Percentiles rank a stretch among this genome's conserved stretches.
These are phyloP conservation scores for Apodemus speciosus DNA, from an alignment of 2,113 vertebrate species.

Conservation along the genomic window DNA sequence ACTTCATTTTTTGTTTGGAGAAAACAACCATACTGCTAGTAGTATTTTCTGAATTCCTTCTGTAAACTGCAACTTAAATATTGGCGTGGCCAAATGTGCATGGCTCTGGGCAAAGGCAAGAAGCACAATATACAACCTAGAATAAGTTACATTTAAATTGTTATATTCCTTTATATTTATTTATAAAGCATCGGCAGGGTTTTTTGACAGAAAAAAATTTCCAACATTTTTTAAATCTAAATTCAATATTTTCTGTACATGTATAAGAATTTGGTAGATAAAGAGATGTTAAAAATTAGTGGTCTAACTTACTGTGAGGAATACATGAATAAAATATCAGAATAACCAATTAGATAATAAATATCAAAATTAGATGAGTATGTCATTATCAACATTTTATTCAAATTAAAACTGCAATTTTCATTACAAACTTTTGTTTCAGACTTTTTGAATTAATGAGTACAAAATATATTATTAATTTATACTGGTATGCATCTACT, in stretches of 20 bases:
- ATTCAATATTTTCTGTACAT: not conserved
- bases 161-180: not conserved
- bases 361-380: not conserved
- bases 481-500: not conserved
- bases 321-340: constrained; percentile 44
- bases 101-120: constrained; percentile 44
- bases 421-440: not conserved
- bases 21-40: constrained; percentile 72
- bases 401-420: not conserved
- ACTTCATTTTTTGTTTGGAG: constrained; percentile 72
- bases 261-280: not conserved
- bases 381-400: not conserved
- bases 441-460: constrained; percentile 71
- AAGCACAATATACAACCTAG: constrained; percentile 12
- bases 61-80: constrained; percentile 67
- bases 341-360: not conserved
- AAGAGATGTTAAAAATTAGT: not conserved
- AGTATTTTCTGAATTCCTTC: constrained; percentile 56
- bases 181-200: not conserved
- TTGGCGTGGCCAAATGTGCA: constrained; percentile 58
- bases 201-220: not conserved
- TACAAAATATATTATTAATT: constrained; percentile 61
- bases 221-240: not conserved
- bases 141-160: not conserved
- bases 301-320: not conserved